Conservation (phyloP, 2,113 vertebrate genomes). For the Actinemys pallida region DNA sequence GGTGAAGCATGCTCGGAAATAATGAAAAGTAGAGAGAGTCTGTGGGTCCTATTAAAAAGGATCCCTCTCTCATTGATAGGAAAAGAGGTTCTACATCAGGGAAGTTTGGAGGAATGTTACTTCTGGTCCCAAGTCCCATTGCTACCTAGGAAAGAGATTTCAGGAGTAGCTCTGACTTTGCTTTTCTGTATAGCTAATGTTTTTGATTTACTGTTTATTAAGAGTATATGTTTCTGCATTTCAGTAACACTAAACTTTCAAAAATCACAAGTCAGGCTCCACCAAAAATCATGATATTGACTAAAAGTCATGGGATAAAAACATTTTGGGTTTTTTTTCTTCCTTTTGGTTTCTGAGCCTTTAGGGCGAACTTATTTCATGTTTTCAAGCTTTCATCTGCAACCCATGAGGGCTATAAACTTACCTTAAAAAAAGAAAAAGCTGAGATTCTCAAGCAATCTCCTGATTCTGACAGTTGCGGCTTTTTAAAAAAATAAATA, state of each 20-base stretch:
- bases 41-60: not conserved
- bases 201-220: not conserved
- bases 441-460: not conserved
- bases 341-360: not conserved
- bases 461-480: not conserved
- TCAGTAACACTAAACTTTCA: not conserved
- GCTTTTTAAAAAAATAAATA: not conserved
- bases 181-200: not conserved
- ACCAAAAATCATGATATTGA: not conserved
- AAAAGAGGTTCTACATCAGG: not conserved
- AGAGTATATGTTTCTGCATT: not conserved
- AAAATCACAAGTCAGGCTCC: not conserved
- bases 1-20: not conserved
- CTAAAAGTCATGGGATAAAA: not conserved
- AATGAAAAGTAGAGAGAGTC: not conserved
- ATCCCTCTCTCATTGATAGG: not conserved
- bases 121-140: not conserved
- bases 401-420: not conserved
- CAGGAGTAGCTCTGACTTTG: not conserved
- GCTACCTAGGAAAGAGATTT: not conserved
- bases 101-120: not conserved
- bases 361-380: not conserved
- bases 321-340: not conserved
- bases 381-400: not conserved
- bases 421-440: not conserved